Evolutionary conservation across 1,140 invertebrate species (phyloP), one percentile per base, ranked within the genome.

Genomic region (Pogonognathellus flavescens): DNA sequence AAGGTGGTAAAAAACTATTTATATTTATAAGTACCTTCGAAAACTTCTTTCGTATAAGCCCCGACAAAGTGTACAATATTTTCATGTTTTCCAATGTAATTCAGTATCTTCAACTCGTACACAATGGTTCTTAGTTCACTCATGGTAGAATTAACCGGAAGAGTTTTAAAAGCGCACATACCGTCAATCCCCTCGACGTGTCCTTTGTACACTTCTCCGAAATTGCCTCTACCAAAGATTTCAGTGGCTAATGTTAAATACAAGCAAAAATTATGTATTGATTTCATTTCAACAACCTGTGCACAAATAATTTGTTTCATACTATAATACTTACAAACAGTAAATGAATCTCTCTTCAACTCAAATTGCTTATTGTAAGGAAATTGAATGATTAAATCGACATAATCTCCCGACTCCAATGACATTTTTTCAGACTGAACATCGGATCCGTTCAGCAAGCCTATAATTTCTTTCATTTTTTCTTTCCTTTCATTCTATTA

Each of bases 151-250:
- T 62, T n/a, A 18, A 3, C 1, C 10, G 8, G 13, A n/a, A 62
- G 18, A 3, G 59, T 62, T 62, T 62, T 62, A 20, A 62, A 62
- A 20, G 59, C 59, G 10, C 9, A 62, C 3, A n/a, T 3, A 9
- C n/a, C n/a, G 2, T 62, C 18, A 1, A 5, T n/a, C 10, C 59
- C 59, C 3, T 62, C 20, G 5, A 62, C 20, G 8, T 3, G 16
- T n/a, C 59, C 59, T 62, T 20, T 62, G 18, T 62, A 62, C 14
- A 62, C 59, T 62, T n/a, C 59, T 18, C 59, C 59, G n/a, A 3
- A 62, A 62, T 62, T 62, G 1, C 59, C 59, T 18, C 18, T 20
- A 1, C 59, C 59, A 1, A 62, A n/a, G n/a, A n/a, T n/a, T n/a
- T n/a, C 18, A 62, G n/a, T 20, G 13, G 53, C 53, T 14, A 57